Evolutionary conservation across 2,113 vertebrate species (phyloP).

Genomic region (Sterna hirundo): DNA sequence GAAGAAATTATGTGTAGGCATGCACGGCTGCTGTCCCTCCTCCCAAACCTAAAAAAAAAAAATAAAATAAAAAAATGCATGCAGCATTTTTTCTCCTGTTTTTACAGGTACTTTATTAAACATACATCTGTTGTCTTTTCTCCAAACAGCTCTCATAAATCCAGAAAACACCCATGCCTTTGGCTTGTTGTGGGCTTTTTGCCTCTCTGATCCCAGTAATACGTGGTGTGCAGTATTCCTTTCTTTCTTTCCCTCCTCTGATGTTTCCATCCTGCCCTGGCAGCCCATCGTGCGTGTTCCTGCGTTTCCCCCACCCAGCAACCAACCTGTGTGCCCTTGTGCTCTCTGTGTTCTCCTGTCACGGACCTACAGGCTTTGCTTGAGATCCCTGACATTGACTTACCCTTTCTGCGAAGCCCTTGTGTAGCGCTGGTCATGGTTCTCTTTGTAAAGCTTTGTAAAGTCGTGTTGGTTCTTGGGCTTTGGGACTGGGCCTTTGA

Average conservation of each 20-base stretch:
- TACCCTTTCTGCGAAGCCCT: neutral
- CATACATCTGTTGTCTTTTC: neutral
- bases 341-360: neutral
- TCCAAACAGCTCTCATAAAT: neutral
- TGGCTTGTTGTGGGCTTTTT: neutral
- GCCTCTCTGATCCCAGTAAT: neutral
- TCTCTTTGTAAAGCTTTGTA: neutral
- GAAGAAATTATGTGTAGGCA: neutral
- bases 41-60: neutral
- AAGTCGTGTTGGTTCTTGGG: neutral
- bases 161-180: neutral
- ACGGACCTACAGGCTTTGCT: neutral
- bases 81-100: neutral
- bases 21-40: neutral
- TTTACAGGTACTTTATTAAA: neutral
- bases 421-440: neutral
- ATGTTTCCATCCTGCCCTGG: neutral
- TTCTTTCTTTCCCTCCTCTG: neutral
- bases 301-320: too few species aligned
- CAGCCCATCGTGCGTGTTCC: neutral
- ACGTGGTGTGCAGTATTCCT: neutral
- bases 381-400: fast-evolving
- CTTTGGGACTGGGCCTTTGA: neutral
- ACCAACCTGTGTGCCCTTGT: neutral
- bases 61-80: neutral